Evolutionary conservation across 2,113 vertebrate species (phyloP).

Genomic region (Crotalus horridus): DNA sequence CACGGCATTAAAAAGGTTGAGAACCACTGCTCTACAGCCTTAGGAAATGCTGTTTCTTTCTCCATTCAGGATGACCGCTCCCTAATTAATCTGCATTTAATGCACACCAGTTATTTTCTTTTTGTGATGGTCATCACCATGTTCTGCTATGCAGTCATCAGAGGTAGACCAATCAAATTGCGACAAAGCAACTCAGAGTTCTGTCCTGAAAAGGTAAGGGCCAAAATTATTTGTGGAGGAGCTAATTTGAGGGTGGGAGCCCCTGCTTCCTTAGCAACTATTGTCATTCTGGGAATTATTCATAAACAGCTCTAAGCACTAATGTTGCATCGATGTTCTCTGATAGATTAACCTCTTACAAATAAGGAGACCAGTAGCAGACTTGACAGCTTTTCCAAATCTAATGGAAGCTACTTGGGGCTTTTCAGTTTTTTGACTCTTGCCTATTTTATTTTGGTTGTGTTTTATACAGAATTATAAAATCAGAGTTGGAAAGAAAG

Average conservation of each 20-base stretch:
- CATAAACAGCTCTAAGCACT: not conserved
- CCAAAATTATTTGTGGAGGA: not conserved
- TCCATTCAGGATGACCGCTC: slow-evolving; percentile 91
- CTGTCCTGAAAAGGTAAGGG: slow-evolving; percentile 89
- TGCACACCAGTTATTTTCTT: slow-evolving; percentile 99
- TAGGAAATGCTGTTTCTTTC: not conserved
- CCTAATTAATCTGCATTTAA: slow-evolving; percentile 96
- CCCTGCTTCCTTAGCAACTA: not conserved
- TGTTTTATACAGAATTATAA: not conserved
- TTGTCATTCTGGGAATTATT: not conserved
- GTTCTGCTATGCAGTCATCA: slow-evolving; percentile 99
- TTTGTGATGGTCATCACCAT: slow-evolving; percentile 99
- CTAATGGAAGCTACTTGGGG: not conserved
- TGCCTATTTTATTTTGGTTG: not conserved
- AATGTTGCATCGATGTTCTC: not conserved
- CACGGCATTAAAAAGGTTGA: too few species aligned
- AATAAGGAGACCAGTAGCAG: too few species aligned
- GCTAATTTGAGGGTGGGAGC: not conserved
- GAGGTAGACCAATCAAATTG: slow-evolving; percentile 93
- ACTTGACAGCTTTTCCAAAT: too few species aligned
- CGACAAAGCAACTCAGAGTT: slow-evolving; percentile 89
- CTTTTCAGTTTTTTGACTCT: not conserved
- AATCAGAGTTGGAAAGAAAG: not conserved
- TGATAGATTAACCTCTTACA: not conserved
- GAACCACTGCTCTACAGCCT: not conserved